Base-by-base conservation (phyloP, 2,888 invertebrate species). In the Xiphydria camelus region DNA sequence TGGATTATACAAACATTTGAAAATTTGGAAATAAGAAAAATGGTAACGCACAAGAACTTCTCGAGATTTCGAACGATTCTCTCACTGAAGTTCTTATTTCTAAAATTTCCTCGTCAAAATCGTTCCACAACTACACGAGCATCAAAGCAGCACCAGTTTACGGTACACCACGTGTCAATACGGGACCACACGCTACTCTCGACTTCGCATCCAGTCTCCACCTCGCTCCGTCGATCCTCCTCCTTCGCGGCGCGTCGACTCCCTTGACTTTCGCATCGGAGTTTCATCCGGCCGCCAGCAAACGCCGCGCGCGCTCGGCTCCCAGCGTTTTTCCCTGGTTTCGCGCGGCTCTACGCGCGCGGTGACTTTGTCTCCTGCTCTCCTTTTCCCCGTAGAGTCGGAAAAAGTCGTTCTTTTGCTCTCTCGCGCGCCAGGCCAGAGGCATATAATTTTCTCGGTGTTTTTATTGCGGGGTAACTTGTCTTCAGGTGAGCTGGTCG, bases 391-490 rank as follows among this genome's bases (percentile, higher is more conserved):
- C 48, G 50, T 52, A n/a, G 60, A 59, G 64, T 64, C 68, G 65
- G 60, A 68, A 70, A 69, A 64, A 62, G 67, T 66, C 63, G 62
- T 68, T 68, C 62, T 70, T 64, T 61, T 31, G 48, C 49, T 19
- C 64, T 63, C 60, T 66, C 66, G 66, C 49, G 31, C 39, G 45
- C 42, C 32, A 63, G 60, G 63, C 71, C 66, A 55, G 65, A 70
- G 71, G 74, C 72, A 69, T 75, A 73, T 75, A 70, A 74, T 75
- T 75, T 74, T 69, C 75, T 73, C 64, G 61, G 63, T 71, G 66
- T 73, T 75, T 75, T 75, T 75, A 74, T 75, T 74, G 73, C 68
- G 60, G 71, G 69, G 70, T 73, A 75, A 75, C 75, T 75, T 75
- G 73, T 73, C 74, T 75, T 75, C 75, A 63, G 69, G 71, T 71